Evolutionary conservation across 2,113 vertebrate genomes (phyloP).

Genomic region (Panthera leo): DNA sequence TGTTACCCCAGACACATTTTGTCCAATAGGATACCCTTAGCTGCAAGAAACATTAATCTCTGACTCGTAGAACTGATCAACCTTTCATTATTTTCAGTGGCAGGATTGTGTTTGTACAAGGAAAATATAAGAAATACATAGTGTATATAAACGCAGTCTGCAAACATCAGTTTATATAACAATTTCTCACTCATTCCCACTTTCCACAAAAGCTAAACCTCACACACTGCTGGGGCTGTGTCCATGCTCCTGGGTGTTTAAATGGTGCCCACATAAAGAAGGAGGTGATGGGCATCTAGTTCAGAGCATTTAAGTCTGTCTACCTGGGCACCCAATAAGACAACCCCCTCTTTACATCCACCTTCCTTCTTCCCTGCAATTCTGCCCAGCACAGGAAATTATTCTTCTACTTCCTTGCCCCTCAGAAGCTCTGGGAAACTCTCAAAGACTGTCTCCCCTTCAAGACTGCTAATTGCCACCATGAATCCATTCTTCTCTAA

Average conservation of each 20-base stretch:
- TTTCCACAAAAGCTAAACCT: not conserved
- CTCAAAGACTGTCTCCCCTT: not conserved
- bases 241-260: not conserved
- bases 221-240: not conserved
- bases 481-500: not conserved
- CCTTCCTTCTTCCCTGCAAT: not conserved
- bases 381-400: not conserved
- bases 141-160: not conserved
- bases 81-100: not conserved
- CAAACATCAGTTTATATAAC: not conserved
- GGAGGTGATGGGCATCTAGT: not conserved
- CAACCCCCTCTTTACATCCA: not conserved
- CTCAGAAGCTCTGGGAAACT: not conserved
- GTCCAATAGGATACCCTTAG: not conserved
- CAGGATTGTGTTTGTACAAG: not conserved
- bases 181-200: not conserved
- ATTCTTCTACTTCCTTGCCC: not conserved
- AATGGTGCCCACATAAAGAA: not conserved
- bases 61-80: not conserved
- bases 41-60: not conserved
- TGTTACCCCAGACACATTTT: not conserved
- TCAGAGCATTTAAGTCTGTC: not conserved
- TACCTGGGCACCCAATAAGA: not conserved
- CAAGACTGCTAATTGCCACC: not conserved
- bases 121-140: not conserved